Percentiles rank a stretch among this genome's conserved stretches.
Conservation (phyloP, 2,888 invertebrate genomes). For the Leptopilina drosophilae region DNA sequence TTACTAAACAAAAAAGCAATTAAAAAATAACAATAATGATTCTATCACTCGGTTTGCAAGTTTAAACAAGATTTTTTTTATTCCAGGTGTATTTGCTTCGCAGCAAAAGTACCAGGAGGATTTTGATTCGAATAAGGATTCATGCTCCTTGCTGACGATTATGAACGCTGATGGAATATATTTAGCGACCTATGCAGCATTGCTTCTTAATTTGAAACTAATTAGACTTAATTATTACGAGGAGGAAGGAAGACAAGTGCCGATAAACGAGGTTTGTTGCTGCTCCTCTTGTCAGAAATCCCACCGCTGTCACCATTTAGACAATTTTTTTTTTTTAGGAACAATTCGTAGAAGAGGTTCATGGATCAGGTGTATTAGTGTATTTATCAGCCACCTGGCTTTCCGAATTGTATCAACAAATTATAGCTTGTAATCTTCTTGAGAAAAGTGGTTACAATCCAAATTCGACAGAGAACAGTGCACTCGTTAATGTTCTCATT, state of each 20-base stretch:
- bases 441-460: constrained; percentile 83
- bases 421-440: constrained; percentile 86
- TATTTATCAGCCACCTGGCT: constrained; percentile 96
- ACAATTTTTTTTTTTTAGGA: constrained; percentile 78
- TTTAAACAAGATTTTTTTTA: too few species aligned
- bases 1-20: too few species aligned
- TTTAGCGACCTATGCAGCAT: constrained; percentile 90
- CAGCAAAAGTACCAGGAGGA: constrained; percentile 72
- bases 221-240: constrained; percentile 87
- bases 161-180: constrained; percentile 98
- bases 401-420: constrained; percentile 92
- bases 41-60: too few species aligned
- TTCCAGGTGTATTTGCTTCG: constrained; percentile 69
- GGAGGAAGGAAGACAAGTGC: constrained; percentile 75
- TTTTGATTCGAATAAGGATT: constrained; percentile 64
- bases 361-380: constrained; percentile 94
- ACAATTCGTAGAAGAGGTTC: constrained; percentile 94
- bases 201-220: constrained; percentile 89
- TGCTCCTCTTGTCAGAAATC: too few species aligned
- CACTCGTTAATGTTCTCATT: constrained; percentile 86
- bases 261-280: constrained; percentile 77
- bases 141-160: constrained; percentile 83
- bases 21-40: too few species aligned
- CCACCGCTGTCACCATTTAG: neutral
- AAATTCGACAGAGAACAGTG: constrained; percentile 79